A percentile compares a stretch with the other conserved stretches of the same genome.
Conservation (phyloP, 2,797 vertebrate species). For the Galagoides demidoff region DNA sequence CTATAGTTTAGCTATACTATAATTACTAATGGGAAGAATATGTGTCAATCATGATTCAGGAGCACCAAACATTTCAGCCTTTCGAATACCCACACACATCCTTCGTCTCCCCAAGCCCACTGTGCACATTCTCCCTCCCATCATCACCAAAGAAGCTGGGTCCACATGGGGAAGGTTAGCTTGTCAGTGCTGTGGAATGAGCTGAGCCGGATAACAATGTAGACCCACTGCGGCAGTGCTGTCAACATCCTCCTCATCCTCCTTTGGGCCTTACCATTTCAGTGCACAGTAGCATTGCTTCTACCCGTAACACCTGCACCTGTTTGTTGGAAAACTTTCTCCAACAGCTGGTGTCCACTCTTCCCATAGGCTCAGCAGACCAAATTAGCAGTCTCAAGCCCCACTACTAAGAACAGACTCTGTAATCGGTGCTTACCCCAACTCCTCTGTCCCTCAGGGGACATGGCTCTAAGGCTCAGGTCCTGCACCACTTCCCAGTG, state of each 20-base stretch:
- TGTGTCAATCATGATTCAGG: neutral
- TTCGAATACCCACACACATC: neutral
- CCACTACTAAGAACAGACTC: neutral
- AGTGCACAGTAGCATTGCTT: neutral
- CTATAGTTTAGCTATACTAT: neutral
- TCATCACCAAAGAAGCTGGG: neutral
- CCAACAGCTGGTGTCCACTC: neutral
- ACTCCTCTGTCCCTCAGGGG: neutral
- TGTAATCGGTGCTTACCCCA: neutral
- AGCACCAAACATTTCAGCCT: neutral
- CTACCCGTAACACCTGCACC: neutral
- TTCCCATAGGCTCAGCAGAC: neutral
- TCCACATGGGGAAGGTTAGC: neutral
- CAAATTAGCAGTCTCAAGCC: neutral
- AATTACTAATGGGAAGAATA: neutral
- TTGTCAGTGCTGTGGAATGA: neutral
- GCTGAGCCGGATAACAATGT: neutral
- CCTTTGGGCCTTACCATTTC: neutral
- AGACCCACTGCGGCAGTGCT: fast-evolving
- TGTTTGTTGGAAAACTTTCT: neutral
- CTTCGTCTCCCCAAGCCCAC: neutral
- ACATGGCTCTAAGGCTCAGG: neutral
- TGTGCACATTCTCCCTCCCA: neutral
- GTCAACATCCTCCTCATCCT: fast-evolving
- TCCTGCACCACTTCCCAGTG: neutral